Evolutionary conservation across 2,113 vertebrate genomes (phyloP).

Genomic region (Pelodiscus sinensis): DNA sequence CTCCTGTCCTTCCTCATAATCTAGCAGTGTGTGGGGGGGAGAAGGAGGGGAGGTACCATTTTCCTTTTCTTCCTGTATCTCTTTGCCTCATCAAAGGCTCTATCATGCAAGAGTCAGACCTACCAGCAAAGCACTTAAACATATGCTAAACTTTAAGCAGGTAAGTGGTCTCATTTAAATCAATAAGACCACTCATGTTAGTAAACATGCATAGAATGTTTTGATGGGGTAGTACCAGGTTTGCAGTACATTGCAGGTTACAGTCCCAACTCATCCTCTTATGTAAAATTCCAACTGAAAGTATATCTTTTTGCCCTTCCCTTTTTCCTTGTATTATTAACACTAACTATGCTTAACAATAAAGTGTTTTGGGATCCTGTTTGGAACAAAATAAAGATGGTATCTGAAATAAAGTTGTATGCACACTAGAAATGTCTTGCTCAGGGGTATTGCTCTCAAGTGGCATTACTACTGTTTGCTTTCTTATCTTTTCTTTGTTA

Average conservation of each 20-base stretch:
- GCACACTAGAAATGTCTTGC: background rate
- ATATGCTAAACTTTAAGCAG: too few species aligned
- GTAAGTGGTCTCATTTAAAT: too few species aligned
- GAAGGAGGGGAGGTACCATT: background rate
- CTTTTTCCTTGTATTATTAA: background rate
- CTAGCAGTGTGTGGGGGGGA: background rate
- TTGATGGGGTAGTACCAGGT: background rate
- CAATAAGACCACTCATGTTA: too few species aligned
- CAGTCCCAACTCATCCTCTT: background rate
- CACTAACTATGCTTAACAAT: background rate
- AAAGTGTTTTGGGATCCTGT: conserved; percentile 12
- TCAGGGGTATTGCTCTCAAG: background rate
- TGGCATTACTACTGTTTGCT: background rate
- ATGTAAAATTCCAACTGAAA: background rate
- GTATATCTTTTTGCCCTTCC: background rate
- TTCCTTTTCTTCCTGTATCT: background rate
- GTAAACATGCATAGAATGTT: background rate
- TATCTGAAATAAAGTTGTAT: background rate
- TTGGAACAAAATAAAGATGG: background rate
- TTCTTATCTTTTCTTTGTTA: background rate
- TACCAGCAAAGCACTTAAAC: background rate
- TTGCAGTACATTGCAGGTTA: background rate
- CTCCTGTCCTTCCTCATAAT: background rate
- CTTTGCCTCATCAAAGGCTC: background rate
- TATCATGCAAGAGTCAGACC: too few species aligned